Evolutionary conservation across 2,797 vertebrate genomes (phyloP).

Genomic region (Protosalanx chinensis): DNA sequence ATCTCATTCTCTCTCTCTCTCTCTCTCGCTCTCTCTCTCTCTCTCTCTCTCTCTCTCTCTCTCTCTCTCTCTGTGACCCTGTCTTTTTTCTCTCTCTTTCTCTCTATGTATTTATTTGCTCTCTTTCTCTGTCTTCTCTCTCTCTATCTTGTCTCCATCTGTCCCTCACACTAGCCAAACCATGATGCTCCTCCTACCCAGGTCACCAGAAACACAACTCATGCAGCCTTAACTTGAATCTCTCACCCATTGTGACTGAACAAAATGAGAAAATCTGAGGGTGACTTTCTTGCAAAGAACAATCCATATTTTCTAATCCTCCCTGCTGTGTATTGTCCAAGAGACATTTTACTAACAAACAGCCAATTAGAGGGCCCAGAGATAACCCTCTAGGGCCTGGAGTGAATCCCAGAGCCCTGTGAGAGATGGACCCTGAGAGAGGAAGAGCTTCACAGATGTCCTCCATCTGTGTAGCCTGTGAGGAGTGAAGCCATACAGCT

Average conservation of each 20-base stretch:
- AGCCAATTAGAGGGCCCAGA: not conserved
- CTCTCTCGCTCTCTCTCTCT: conserved; percentile 16
- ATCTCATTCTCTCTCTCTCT: conserved; percentile 19
- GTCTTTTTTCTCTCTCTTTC: conserved; percentile 10
- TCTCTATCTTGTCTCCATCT: conserved; percentile 5
- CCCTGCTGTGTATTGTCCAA: not conserved
- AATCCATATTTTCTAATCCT: not conserved
- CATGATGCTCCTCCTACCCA: not conserved
- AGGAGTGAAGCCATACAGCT: conserved; percentile 37
- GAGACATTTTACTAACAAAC: not conserved
- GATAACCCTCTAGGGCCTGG: not conserved
- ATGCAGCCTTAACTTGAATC: not conserved
- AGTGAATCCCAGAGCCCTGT: not conserved
- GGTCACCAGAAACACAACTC: not conserved
- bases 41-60: not conserved
- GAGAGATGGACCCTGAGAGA: not conserved
- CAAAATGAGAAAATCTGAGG: not conserved
- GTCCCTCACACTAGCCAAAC: not conserved
- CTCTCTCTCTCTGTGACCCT: not conserved
- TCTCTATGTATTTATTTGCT: not conserved
- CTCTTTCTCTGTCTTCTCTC: not conserved
- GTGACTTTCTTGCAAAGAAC: not conserved
- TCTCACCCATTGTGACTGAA: not conserved
- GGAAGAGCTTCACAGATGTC: not conserved
- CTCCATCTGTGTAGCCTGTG: not conserved